Evolutionary conservation across 2,113 vertebrate species (phyloP), one percentile per base, ranked within the genome.

Genomic region (Pyxicephalus adspersus): DNA sequence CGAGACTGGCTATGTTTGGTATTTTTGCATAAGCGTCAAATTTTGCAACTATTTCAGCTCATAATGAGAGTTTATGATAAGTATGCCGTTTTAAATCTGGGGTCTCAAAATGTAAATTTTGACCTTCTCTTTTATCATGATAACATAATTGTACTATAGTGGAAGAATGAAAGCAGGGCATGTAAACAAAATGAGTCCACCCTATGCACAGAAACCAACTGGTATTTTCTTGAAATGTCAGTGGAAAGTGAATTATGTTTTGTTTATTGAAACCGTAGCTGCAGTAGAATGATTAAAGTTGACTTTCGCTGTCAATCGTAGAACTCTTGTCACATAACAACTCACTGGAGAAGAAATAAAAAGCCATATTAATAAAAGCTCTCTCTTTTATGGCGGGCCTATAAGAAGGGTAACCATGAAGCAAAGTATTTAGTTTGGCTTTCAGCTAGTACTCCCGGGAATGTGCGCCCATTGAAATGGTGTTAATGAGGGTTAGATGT

Each of bases 401-500:
- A 63, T 73, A 65, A 64, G 50, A 57, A 19, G 51, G 28, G 50
- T 81, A 81, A 64, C 50, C 51, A 81, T 64, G 79, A 74, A 64
- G 38, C 29, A 54, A 73, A 64, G 45, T 81, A 81, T 81, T 81
- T 81, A 54, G 68, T 38, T 81, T 81, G 79, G 79, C 79, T 26
- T 55, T n/a, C 50, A 73, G 60, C 26, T 31, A 11, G 58, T 54
- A 31, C 68, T n/a, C 60, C 19, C 16, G 50, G 79, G 61, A 81
- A 73, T 25, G 26, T 63, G 63, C 9, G 63, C 13, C 79, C 68
- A 74, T 73, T 81, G 50, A 65, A 55, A 81, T 34, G 17, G 68
- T 72, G 68, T 81, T 81, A 81, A 81, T 81, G 79, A 81, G 79
- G 79, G 79, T 65, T 64, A 81, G 79, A 74, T 81, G 79, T 73